Evolutionary conservation across 2,797 vertebrate species (phyloP).

Genomic region (Bradypodion pumilum): DNA sequence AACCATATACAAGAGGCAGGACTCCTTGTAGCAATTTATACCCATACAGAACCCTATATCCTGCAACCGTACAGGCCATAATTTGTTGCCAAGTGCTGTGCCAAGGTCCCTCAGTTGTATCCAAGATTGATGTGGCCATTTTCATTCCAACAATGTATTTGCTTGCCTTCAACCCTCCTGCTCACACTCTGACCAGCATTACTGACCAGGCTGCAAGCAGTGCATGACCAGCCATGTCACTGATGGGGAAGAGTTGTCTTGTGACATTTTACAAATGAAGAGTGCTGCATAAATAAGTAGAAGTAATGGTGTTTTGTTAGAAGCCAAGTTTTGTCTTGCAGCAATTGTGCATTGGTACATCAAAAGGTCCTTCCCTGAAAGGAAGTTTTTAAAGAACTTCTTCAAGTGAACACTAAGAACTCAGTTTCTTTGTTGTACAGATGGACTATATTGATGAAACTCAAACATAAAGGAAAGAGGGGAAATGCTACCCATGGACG

Average conservation of each 20-base stretch:
- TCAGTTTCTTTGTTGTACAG: not conserved
- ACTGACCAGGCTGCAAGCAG: too few species aligned
- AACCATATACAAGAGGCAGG: too few species aligned
- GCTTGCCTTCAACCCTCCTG: too few species aligned
- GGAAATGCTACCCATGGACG: constrained; percentile 26
- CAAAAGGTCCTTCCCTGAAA: not conserved
- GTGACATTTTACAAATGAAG: not conserved
- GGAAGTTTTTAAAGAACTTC: not conserved
- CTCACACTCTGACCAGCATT: too few species aligned
- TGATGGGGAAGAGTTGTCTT: not conserved
- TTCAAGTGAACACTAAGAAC: not conserved
- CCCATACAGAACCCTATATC: too few species aligned
- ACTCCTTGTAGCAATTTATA: too few species aligned
- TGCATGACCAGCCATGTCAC: not conserved
- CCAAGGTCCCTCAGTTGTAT: too few species aligned
- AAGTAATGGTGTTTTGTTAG: not conserved
- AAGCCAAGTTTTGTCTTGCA: not conserved
- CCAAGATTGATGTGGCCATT: too few species aligned
- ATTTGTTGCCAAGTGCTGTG: too few species aligned
- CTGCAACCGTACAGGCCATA: too few species aligned
- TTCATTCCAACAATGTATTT: too few species aligned
- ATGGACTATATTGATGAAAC: constrained; percentile 19
- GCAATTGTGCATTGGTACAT: not conserved
- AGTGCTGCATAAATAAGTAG: not conserved
- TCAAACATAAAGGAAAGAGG: constrained; percentile 18